phyloP scores from a whole-genome alignment of 2,113 vertebrate species.

The Dascyllus trimaculatus region DNA sequence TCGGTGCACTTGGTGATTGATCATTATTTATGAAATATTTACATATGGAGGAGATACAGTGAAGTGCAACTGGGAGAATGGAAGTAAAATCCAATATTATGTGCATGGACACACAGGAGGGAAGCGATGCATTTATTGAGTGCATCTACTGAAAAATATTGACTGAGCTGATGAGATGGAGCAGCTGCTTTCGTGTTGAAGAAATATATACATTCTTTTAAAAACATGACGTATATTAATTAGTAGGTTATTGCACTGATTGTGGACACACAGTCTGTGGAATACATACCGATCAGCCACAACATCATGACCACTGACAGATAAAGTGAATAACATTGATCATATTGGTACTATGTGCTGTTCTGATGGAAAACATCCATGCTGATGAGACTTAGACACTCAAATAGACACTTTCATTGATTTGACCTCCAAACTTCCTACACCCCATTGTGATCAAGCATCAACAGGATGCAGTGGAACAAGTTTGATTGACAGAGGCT shows the following conservation, averaged over 20 bases:
- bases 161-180: neutral
- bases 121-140: neutral
- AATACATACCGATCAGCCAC: too few relatives aligned
- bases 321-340: too few relatives aligned
- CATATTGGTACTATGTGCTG: too few relatives aligned
- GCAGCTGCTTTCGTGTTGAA: neutral
- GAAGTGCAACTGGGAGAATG: neutral
- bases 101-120: neutral
- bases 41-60: neutral
- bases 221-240: neutral
- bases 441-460: too few relatives aligned
- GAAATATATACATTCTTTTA: neutral
- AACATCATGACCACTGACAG: too few relatives aligned
- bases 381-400: too few relatives aligned
- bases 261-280: neutral
- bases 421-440: too few relatives aligned
- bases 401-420: too few relatives aligned
- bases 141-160: constrained; percentile 14
- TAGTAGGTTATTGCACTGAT: neutral
- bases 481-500: too few relatives aligned
- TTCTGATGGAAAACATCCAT: too few relatives aligned
- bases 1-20: constrained; percentile 27
- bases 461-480: too few relatives aligned
- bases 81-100: constrained; percentile 23
- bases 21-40: constrained; percentile 50